Base-by-base conservation (phyloP, 1,140 invertebrate species). In the Drosophila murphyi region DNA sequence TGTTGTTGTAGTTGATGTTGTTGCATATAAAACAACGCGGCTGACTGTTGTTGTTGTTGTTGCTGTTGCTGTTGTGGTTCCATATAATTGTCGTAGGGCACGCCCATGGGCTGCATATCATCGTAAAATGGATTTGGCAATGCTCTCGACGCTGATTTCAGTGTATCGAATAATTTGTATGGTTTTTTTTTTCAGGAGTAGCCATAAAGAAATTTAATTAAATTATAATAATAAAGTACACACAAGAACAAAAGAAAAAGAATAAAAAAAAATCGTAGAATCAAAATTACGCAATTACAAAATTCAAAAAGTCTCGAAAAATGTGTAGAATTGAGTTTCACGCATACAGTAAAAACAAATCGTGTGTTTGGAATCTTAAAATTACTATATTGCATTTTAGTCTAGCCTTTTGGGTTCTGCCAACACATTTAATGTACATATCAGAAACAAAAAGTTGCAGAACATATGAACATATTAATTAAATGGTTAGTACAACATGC, bases 41-140 rank as follows among this genome's bases (percentile, higher is more conserved):
- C 50, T 37, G 48, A 45, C 3, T 54, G 63, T 32, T 75, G 69
- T 5, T 56, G 45, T 8, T 37, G 61, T 62, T 41, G 35, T 7
- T 34, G 64, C 59, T 62, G 71, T 8, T 60, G 65, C 37, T 47
- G 6, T 57, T 72, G 60, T 55, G 78, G 80, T 45, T 76, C 76
- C 78, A 69, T 63, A 76, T 74, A 81, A 75, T 62, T 76, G 29
- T 35, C 75, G 77, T 43, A 61, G 56, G 60, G 59, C 79, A 47
- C 45, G 57, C 54, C 51, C 43, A 35, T 47, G 31, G 43, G 47
- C 74, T 52, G 81, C 70, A 78, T 76, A 54, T 88, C 80, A 71
- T 92, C 91, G 34, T 87, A 92, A 82, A 92, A 92, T 54, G 91
- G 91, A 87, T 92, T 92, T 75, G 90, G 87, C 72, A 92, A 82